A percentile compares a stretch with the other conserved stretches of the same genome.
These are phyloP conservation scores for Stictocephala bisonia DNA, from an alignment of 2,888 invertebrate genomes.

Conservation along the genomic window DNA sequence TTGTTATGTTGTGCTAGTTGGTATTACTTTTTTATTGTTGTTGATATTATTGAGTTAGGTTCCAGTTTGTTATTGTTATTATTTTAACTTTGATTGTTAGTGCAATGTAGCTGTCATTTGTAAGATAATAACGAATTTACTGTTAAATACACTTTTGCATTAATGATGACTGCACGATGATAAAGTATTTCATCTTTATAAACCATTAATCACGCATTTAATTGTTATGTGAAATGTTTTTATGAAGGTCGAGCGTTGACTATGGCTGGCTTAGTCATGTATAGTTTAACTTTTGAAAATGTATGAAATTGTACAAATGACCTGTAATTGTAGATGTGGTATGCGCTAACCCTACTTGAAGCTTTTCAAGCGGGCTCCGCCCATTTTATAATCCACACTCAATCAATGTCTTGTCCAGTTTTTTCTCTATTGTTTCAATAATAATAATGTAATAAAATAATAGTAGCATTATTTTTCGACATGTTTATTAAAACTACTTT, in stretches of 20 bases:
- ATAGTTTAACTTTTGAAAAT: slow-evolving; percentile 24
- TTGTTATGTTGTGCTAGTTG: slow-evolving; percentile 30
- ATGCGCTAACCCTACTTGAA: slow-evolving; percentile 23
- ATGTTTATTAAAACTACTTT: slow-evolving; percentile 45
- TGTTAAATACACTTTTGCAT: slow-evolving; percentile 30
- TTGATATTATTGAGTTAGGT: slow-evolving; percentile 19
- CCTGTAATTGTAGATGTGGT: neutral
- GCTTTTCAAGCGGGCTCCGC: slow-evolving; percentile 41
- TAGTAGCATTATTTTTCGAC: slow-evolving; percentile 50
- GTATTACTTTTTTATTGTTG: slow-evolving; percentile 29
- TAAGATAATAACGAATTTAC: slow-evolving; percentile 27
- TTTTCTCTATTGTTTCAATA: slow-evolving; percentile 32
- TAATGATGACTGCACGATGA: slow-evolving; percentile 17
- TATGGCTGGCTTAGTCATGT: slow-evolving; percentile 35
- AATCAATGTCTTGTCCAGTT: slow-evolving; percentile 36
- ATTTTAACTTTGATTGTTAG: slow-evolving; percentile 30
- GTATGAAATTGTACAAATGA: slow-evolving; percentile 36
- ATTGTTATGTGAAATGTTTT: slow-evolving; percentile 24
- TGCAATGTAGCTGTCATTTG: slow-evolving; percentile 10
- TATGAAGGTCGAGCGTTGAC: slow-evolving; percentile 14
- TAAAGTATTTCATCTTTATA: neutral
- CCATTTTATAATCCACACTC: slow-evolving; percentile 39
- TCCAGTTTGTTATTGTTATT: slow-evolving; percentile 20
- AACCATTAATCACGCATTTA: slow-evolving; percentile 2
- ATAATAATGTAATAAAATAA: slow-evolving; percentile 31